phyloP scores from a whole-genome alignment of 64 coral and sea anemone genomes.

The Montipora capricornis region DNA sequence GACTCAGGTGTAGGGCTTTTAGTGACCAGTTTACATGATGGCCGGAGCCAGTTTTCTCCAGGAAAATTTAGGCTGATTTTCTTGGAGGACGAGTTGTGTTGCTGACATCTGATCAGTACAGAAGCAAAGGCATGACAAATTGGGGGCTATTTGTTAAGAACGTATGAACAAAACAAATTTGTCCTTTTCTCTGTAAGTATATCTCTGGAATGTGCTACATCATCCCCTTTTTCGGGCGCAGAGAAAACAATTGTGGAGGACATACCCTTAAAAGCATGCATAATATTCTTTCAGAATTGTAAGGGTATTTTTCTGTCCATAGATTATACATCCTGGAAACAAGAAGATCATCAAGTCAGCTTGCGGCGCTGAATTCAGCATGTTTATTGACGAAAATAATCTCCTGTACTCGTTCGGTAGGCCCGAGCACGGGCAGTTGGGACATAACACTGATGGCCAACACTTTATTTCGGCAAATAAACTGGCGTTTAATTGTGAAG shows the following conservation, averaged over 20 bases:
- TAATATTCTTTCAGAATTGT: not conserved
- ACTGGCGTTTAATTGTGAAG: slow-evolving; percentile 81
- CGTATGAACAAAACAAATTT: too few relatives aligned
- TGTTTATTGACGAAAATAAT: slow-evolving; percentile 89
- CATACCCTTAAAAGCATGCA: not conserved
- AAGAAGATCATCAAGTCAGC: slow-evolving; percentile 73
- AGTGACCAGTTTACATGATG: too few relatives aligned
- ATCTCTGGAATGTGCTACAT: too few relatives aligned
- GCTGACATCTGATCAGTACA: too few relatives aligned
- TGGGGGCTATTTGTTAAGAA: too few relatives aligned
- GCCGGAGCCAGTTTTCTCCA: too few relatives aligned
- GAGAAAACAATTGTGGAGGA: not conserved
- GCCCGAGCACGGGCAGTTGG: slow-evolving; percentile 87
- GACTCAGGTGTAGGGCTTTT: too few relatives aligned
- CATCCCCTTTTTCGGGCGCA: too few relatives aligned
- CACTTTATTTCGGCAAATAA: slow-evolving; percentile 90
- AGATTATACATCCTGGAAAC: slow-evolving; percentile 88
- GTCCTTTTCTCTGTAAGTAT: too few relatives aligned
- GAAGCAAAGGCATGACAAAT: too few relatives aligned
- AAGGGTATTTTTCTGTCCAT: not conserved
- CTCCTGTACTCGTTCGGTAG: slow-evolving; percentile 86
- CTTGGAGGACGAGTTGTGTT: too few relatives aligned
- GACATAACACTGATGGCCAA: slow-evolving; percentile 92
- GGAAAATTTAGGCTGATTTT: too few relatives aligned
- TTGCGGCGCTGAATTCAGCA: slow-evolving; percentile 92